Evolutionary conservation across 2,113 vertebrate genomes (phyloP).

Genomic region (Melanerpes formicivorus): DNA sequence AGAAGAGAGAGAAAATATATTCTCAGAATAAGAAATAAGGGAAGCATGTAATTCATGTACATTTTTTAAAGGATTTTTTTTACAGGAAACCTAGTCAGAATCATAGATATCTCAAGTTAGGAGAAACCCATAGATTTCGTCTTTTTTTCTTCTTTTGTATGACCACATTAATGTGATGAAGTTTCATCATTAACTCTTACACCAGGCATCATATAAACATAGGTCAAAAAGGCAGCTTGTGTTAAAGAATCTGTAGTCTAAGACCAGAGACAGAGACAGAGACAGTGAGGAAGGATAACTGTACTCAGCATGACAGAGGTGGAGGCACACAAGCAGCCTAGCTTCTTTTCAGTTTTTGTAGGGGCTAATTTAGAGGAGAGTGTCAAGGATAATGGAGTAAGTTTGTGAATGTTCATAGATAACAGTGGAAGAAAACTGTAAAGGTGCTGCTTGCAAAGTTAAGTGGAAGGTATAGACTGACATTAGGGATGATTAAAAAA

Average conservation of each 20-base stretch:
- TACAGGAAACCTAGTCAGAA: neutral
- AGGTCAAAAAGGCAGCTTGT: neutral
- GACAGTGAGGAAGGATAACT: neutral
- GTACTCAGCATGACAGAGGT: neutral
- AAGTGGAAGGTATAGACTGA: neutral
- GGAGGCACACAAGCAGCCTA: neutral
- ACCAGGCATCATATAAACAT: neutral
- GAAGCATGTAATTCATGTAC: neutral
- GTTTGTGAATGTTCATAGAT: neutral
- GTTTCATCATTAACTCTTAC: neutral
- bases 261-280: neutral
- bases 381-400: slow-evolving; percentile 12
- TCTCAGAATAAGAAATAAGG: neutral
- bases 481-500: neutral
- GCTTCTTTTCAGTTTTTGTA: neutral
- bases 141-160: neutral
- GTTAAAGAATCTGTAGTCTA: neutral
- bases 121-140: neutral
- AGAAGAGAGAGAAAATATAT: neutral
- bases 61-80: neutral
- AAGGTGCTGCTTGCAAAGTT: neutral
- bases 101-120: neutral
- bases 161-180: neutral
- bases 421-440: neutral
- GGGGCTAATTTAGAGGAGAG: neutral